phyloP scores from a whole-genome alignment of 2,888 invertebrate species.

The Sceliomorpha sp. region DNA sequence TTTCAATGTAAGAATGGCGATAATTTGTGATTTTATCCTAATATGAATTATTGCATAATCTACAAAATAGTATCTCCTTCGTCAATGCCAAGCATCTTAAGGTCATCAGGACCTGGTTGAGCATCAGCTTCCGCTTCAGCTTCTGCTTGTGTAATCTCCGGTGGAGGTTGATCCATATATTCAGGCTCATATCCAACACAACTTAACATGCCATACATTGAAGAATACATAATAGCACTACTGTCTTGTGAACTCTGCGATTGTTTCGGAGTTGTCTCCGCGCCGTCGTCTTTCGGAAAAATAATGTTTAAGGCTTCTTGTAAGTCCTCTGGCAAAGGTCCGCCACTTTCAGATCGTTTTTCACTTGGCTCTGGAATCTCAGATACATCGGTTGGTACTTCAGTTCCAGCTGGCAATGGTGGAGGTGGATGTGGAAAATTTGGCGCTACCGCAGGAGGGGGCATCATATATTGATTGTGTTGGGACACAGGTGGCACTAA shows the following conservation, averaged over 20 bases:
- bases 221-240: constrained; percentile 74
- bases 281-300: constrained; percentile 82
- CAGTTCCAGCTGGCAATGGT: constrained; percentile 53
- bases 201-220: constrained; percentile 76
- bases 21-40: too few relatives aligned
- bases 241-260: constrained; percentile 65
- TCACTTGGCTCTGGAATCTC: constrained; percentile 80
- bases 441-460: constrained; percentile 58
- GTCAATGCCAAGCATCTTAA: constrained; percentile 93
- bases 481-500: constrained; percentile 78
- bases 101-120: constrained; percentile 85
- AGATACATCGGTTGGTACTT: constrained; percentile 68
- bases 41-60: constrained; percentile 23
- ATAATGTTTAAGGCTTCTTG: constrained; percentile 86
- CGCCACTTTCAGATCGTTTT: constrained; percentile 79
- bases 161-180: constrained; percentile 77
- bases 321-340: constrained; percentile 84
- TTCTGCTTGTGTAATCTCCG: constrained; percentile 75
- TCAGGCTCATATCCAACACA: constrained; percentile 75
- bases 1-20: too few relatives aligned
- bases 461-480: constrained; percentile 12
- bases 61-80: constrained; percentile 84
- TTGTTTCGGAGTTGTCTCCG: constrained; percentile 53
- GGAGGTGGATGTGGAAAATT: constrained; percentile 72
- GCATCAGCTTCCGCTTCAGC: constrained; percentile 67